Evolutionary conservation across 2,888 invertebrate species (phyloP).

Genomic region (Orthonevra nobilis): DNA sequence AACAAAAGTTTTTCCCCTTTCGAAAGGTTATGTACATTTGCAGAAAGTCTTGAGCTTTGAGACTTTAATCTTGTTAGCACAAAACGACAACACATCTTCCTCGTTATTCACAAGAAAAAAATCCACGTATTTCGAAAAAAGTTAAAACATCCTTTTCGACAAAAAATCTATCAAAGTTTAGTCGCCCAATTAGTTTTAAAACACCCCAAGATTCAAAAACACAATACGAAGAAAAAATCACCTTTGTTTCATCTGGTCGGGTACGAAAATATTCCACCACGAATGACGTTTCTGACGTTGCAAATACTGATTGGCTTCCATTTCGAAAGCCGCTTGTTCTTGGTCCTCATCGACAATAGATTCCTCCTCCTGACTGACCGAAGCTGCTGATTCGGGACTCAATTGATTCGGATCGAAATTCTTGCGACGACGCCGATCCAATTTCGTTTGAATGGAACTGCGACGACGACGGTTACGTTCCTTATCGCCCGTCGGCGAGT

Average conservation of each 20-base stretch:
- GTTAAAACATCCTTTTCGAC: too few relatives aligned
- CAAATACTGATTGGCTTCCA: conserved; percentile 72
- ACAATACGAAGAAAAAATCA: conserved; percentile 75
- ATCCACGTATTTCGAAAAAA: too few relatives aligned
- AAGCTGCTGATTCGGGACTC: conserved; percentile 73
- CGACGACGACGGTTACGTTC: conserved; percentile 79
- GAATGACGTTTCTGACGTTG: conserved; percentile 86
- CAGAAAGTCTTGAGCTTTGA: too few relatives aligned
- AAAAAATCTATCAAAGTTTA: too few relatives aligned
- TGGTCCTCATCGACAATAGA: conserved; percentile 63
- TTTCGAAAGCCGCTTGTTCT: conserved; percentile 70
- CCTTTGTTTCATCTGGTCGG: conserved; percentile 87
- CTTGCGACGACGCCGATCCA: conserved; percentile 79
- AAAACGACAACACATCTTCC: too few relatives aligned
- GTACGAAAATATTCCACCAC: conserved; percentile 94
- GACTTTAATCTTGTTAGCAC: too few relatives aligned
- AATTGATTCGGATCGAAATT: conserved; percentile 77
- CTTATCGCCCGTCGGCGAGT: conserved; percentile 73
- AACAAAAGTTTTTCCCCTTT: too few relatives aligned
- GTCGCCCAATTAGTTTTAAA: too few relatives aligned
- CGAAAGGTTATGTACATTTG: too few relatives aligned
- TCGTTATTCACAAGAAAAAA: too few relatives aligned
- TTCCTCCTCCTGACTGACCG: conserved; percentile 73
- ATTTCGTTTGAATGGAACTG: conserved; percentile 79
- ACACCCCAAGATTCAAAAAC: conserved; percentile 11